Percentiles rank a stretch among this genome's conserved stretches.
Evolutionary conservation across 2,113 vertebrate species (phyloP).

Genomic region (Erythrolamprus reginae): DNA sequence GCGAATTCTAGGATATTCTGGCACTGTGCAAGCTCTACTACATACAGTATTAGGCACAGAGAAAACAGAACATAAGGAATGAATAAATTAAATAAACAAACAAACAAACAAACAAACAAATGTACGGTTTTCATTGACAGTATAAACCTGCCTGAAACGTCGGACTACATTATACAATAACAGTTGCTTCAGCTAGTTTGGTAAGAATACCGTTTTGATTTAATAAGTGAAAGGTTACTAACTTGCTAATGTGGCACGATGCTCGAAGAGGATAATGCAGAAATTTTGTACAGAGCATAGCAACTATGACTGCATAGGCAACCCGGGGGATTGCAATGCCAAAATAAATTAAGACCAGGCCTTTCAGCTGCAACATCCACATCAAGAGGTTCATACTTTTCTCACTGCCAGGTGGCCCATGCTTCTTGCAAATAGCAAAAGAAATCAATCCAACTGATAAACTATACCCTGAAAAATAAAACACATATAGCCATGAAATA

Average conservation of each 20-base stretch:
- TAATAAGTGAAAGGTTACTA: not conserved
- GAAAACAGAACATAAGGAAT: not conserved
- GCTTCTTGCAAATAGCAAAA: conserved; percentile 71
- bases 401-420: conserved; percentile 59
- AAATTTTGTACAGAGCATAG: conserved; percentile 55
- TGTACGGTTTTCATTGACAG: not conserved
- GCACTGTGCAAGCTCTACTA: not conserved
- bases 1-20: not conserved
- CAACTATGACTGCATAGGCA: conserved; percentile 50
- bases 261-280: conserved; percentile 42
- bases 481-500: not conserved
- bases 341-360: conserved; percentile 66
- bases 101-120: not conserved
- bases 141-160: too few species aligned
- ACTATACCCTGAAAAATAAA: conserved; percentile 67
- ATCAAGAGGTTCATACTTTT: conserved; percentile 59
- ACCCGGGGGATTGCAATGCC: conserved; percentile 63
- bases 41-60: not conserved
- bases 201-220: not conserved
- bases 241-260: conserved; percentile 60
- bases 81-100: not conserved
- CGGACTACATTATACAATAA: not conserved
- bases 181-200: not conserved
- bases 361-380: conserved; percentile 58
- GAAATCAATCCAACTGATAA: conserved; percentile 62